Base-by-base conservation (phyloP, 2,888 invertebrate species). In the Philonicus albiceps region DNA sequence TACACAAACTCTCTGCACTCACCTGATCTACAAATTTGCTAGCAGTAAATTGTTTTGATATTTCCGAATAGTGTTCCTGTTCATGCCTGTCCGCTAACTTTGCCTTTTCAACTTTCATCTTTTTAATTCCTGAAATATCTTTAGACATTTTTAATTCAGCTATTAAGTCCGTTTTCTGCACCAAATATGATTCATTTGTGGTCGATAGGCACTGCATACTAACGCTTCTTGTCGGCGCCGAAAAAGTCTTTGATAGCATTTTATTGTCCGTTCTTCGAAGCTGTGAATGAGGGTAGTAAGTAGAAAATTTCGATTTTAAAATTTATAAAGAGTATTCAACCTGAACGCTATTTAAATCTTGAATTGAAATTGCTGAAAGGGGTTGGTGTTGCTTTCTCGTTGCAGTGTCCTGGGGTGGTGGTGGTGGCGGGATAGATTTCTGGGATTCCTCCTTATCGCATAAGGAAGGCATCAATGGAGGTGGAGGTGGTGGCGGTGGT, bases 51-150 rank as follows among this genome's bases (percentile, higher is more conserved):
- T 97, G 95, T 91, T 96, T 96, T 0, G 95, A 95, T 90, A 98
- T 96, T 92, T 97, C 97, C 89, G 96, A 95, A 91, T 96, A 96
- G 87, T 97, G 94, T 91, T 96, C 96, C 91, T 97, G 96, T 89
- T 97, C 97, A 90, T 95, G 95, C 81, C 95, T 94, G 90, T 96
- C 96, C 91, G 97, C 97, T 88, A 96, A 94, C 91, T 97, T 96
- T 31, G 96, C 96, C 89, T 96, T 94, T 92, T 98, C 97, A 89
- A 97, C 97, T 92, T 98, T 98, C 94, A 98, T 93, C 92, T 98
- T 98, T 92, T 96, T 96, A 86, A 98, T 97, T n/a, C 98, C 98
- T 1, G 97, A 96, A 88, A 98, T 97, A 91, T 98, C 97, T 92
- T 96, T 97, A 74, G 97, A 97, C 93, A 97, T 95, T 92, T 98